phyloP scores from a whole-genome alignment of 1,140 invertebrate genomes.

The Pseudomyrmex sp. region DNA sequence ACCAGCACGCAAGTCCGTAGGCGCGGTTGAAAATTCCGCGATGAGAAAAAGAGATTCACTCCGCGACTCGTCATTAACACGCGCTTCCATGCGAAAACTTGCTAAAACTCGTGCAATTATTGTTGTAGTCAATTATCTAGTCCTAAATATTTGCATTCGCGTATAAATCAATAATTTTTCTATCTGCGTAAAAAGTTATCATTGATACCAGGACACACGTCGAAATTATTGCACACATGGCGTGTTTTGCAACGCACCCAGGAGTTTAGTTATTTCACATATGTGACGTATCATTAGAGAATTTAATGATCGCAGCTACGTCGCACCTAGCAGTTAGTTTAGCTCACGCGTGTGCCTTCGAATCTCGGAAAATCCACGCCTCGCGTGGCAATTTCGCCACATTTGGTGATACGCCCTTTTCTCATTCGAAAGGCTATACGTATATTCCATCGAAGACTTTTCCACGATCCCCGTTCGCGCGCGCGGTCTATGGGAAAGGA shows the following conservation, averaged over 20 bases:
- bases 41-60: neutral
- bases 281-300: too few relatives aligned
- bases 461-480: constrained; percentile 50
- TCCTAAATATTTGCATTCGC: too few relatives aligned
- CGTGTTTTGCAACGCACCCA: too few relatives aligned
- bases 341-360: neutral
- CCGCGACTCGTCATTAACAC: neutral
- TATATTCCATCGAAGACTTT: constrained; percentile 51
- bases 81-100: neutral
- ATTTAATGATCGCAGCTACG: too few relatives aligned
- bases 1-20: neutral
- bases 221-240: too few relatives aligned
- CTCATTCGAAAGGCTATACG: neutral
- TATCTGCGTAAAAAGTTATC: too few relatives aligned
- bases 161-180: too few relatives aligned
- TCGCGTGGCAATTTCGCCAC: neutral
- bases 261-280: too few relatives aligned
- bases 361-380: neutral
- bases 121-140: too few relatives aligned
- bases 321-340: too few relatives aligned
- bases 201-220: too few relatives aligned
- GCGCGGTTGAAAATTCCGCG: neutral
- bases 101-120: too few relatives aligned
- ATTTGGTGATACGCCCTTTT: constrained; percentile 55
- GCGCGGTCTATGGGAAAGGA: constrained; percentile 76